These are phyloP conservation scores for Drosophila mimetica DNA, from an alignment of 2,888 invertebrate genomes.

Conservation along the genomic window DNA sequence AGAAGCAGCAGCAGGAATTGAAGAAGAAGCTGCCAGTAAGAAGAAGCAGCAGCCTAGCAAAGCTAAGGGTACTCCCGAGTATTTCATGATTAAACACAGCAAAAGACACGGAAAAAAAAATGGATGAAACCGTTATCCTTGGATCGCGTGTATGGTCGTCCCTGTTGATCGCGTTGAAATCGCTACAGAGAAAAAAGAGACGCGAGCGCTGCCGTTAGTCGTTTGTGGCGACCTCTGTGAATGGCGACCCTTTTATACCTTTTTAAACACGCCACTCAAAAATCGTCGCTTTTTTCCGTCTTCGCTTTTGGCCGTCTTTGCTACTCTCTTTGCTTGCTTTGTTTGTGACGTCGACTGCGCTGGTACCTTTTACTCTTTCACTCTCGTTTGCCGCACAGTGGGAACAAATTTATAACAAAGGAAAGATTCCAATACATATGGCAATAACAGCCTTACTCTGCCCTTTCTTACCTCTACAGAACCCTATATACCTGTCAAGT, in stretches of 20 bases:
- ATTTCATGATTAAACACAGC: slow-evolving; percentile 49
- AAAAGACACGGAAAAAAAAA: slow-evolving; percentile 38
- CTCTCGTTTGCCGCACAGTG: slow-evolving; percentile 10
- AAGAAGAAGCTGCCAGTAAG: slow-evolving; percentile 19
- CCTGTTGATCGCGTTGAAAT: slow-evolving; percentile 5
- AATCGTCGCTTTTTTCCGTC: slow-evolving; percentile 19
- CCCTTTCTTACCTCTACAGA: no score
- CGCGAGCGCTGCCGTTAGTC: slow-evolving; percentile 54
- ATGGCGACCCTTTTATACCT: slow-evolving; percentile 74
- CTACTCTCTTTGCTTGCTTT: slow-evolving; percentile 2
- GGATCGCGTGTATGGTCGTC: slow-evolving; percentile 2
- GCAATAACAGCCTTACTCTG: background rate
- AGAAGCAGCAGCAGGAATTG: slow-evolving; percentile 5
- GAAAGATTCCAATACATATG: background rate
- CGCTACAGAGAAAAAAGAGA: slow-evolving; percentile 47
- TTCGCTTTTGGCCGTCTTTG: slow-evolving; percentile 2
- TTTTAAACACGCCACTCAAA: slow-evolving; percentile 31
- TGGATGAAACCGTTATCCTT: slow-evolving; percentile 46
- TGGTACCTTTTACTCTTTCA: slow-evolving; percentile 13
- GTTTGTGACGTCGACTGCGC: slow-evolving; percentile 1
- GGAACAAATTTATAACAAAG: background rate
- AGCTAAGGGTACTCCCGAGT: slow-evolving; percentile 57
- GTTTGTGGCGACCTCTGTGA: slow-evolving; percentile 64
- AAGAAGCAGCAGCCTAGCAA: slow-evolving; percentile 38
- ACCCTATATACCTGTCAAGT: no score